phyloP scores from a whole-genome alignment of 2,113 vertebrate species.

The Leucosticte australis region DNA sequence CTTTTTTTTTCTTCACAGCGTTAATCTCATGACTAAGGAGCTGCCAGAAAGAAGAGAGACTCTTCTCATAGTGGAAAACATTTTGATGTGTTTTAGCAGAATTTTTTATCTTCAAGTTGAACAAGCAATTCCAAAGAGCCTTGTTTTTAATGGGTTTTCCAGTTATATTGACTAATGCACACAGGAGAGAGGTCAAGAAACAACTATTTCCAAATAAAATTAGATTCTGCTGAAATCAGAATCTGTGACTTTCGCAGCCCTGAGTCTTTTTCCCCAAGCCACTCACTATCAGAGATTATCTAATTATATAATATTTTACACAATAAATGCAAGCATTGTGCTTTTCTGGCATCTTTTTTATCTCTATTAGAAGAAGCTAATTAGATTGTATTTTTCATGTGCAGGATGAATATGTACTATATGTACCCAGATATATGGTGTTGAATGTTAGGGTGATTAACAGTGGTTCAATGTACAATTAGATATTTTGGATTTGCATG shows the following conservation, averaged over 20 bases:
- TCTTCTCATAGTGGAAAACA: neutral
- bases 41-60: neutral
- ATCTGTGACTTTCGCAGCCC: neutral
- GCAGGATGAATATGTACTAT: neutral
- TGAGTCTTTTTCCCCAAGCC: neutral
- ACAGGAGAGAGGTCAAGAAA: neutral
- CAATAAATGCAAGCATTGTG: neutral
- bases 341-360: neutral
- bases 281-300: neutral
- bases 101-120: neutral
- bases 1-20: neutral
- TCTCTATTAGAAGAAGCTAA: constrained; percentile 2
- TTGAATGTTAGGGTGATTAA: neutral
- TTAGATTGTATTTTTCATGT: neutral
- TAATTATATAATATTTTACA: neutral
- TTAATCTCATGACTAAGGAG: constrained; percentile 23
- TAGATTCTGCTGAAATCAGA: neutral
- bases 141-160: neutral
- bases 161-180: neutral
- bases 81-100: neutral
- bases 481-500: neutral
- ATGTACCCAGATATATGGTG: neutral
- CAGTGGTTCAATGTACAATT: neutral
- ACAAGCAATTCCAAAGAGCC: neutral
- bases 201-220: neutral